Evolutionary conservation across 2,797 vertebrate genomes (phyloP), one percentile per base, ranked within the genome.

Genomic region (Paedocypris micromegethes): DNA sequence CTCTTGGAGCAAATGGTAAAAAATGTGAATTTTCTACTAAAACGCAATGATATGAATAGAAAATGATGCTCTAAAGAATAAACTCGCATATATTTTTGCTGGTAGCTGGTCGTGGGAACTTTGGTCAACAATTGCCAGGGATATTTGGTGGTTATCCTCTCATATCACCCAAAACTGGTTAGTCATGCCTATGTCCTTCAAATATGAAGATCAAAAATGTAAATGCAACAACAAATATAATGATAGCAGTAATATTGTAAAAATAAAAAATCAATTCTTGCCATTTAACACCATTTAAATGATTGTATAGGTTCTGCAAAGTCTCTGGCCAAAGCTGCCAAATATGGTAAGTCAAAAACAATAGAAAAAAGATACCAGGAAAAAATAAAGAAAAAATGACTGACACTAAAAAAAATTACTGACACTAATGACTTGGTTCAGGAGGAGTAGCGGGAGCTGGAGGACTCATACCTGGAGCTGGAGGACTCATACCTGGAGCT

Each of bases 111-210:
- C 86, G 92, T 40, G 94, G 90, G 70, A 86, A 87, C 62, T 92
- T 90, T 83, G 90, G 89, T 81, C 94, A 88, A 64, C 86, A 80
- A 51, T 56, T 94, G 78, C 93, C 93, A 0, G 96, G 95, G 37
- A 90, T 98, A 68, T 95, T 96, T 61, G 89, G 93, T 77, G 96
- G 96, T 70, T 98, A 95, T 82, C 96, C 96, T 78, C 94, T 98
- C 70, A 94, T 96, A 86, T 84, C 93, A 65, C 96, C 96, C 78
- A 98, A 97, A 83, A 82, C 93, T 69, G 90, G 90, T 95, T 98
- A 90, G 82, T 23, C 23, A 3, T 49, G 6, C 3, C 3, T 50
- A 37, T 58, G 43, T 58, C 3, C 54, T 23, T 23, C 23, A 23
- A 23, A 23, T 23, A 23, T 23, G 23, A 23, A 23, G 23, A 23